phyloP scores from a whole-genome alignment of 2,888 invertebrate species.

The Ophion slaviceki region DNA sequence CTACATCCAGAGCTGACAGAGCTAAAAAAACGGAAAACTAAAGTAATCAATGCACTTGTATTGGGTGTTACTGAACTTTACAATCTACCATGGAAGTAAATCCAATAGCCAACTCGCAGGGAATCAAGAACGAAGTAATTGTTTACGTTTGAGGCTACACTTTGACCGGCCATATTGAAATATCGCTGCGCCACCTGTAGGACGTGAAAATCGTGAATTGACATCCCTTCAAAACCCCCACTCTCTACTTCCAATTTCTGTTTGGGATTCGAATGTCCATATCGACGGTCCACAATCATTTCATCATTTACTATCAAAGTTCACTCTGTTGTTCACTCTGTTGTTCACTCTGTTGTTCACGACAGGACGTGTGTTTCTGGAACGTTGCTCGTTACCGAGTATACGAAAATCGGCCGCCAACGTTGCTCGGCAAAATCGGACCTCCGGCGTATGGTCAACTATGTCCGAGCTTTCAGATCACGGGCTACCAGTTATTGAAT shows the following conservation, averaged over 20 bases:
- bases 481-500: slow-evolving; percentile 83
- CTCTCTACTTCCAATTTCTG: neutral
- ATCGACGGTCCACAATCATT: neutral
- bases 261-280: neutral
- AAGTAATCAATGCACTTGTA: too few species aligned
- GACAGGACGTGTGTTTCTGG: slow-evolving; percentile 82
- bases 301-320: neutral
- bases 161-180: too few species aligned
- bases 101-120: too few species aligned
- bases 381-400: slow-evolving; percentile 77
- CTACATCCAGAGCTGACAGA: too few species aligned
- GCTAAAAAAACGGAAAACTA: too few species aligned
- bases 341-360: slow-evolving; percentile 43
- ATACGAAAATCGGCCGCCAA: slow-evolving; percentile 80
- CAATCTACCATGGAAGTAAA: too few species aligned
- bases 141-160: too few species aligned
- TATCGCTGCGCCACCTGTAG: too few species aligned
- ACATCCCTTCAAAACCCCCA: neutral
- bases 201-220: too few species aligned
- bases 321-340: slow-evolving; percentile 32
- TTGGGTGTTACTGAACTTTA: too few species aligned
- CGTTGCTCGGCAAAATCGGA: slow-evolving; percentile 83
- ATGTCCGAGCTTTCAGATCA: slow-evolving; percentile 84
- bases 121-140: too few species aligned
- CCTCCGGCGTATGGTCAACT: slow-evolving; percentile 83